Percentiles rank a stretch among this genome's conserved stretches.
These are phyloP conservation scores for Agonopterix arenella DNA, from an alignment of 2,888 invertebrate species.

Conservation along the genomic window DNA sequence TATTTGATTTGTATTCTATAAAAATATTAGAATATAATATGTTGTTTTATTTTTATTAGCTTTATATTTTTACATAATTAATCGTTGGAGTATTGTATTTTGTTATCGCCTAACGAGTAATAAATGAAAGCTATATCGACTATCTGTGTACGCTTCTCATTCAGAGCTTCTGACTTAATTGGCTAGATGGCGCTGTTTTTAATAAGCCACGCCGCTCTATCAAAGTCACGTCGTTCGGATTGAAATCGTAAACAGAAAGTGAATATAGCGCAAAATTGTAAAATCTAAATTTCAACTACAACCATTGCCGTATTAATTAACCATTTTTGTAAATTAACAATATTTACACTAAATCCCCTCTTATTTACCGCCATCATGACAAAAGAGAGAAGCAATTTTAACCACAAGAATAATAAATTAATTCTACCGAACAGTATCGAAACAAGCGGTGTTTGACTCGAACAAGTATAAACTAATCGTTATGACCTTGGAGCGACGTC, in stretches of 20 bases:
- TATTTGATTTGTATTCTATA: constrained; percentile 72
- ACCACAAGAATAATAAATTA: no score
- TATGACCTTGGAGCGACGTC: neutral
- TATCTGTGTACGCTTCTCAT: constrained; percentile 20
- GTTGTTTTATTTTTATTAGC: constrained; percentile 45
- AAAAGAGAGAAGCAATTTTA: neutral
- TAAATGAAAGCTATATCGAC: constrained; percentile 33
- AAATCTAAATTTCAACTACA: constrained; percentile 50
- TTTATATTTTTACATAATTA: constrained; percentile 54
- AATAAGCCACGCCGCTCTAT: constrained; percentile 25
- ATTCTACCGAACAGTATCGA: no score
- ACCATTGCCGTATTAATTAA: constrained; percentile 28
- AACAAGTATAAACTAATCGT: no score
- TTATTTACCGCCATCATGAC: constrained; percentile 10
- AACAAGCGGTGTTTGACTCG: no score
- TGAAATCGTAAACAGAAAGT: constrained; percentile 15
- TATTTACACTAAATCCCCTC: constrained; percentile 47
- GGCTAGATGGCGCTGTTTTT: constrained; percentile 29
- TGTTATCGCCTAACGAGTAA: constrained; percentile 46
- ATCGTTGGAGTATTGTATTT: constrained; percentile 66
- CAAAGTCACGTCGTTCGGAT: constrained; percentile 35
- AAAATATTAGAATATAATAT: constrained; percentile 73
- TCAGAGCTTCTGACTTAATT: neutral
- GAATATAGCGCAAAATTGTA: constrained; percentile 26
- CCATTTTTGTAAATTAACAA: constrained; percentile 20